These are phyloP conservation scores for Spatulosminthurus flaviceps DNA, from an alignment of 2,888 invertebrate species.

Conservation along the genomic window DNA sequence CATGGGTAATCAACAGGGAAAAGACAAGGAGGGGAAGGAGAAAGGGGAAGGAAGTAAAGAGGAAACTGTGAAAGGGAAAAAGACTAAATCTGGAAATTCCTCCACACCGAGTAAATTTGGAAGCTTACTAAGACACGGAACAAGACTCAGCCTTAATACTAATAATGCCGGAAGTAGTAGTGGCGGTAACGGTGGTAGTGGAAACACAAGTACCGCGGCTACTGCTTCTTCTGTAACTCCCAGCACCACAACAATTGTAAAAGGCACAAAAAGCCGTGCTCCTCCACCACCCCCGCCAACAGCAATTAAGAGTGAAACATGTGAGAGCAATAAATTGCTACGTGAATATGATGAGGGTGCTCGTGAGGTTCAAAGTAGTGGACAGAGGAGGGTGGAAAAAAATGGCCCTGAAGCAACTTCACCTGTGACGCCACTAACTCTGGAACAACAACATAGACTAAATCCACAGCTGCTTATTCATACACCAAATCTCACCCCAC, in stretches of 20 bases:
- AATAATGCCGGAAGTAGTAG: neutral
- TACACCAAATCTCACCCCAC: neutral
- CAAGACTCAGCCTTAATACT: slow-evolving; percentile 12
- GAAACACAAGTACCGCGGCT: neutral
- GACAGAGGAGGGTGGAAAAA: slow-evolving; percentile 34
- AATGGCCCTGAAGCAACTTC: slow-evolving; percentile 29
- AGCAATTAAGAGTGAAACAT: neutral
- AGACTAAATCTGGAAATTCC: slow-evolving; percentile 23
- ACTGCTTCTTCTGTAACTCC: neutral
- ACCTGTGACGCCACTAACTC: slow-evolving; percentile 35
- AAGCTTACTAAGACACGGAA: slow-evolving; percentile 37
- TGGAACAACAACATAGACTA: slow-evolving; percentile 35
- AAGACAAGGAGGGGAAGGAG: slow-evolving; percentile 47
- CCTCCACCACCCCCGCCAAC: slow-evolving; percentile 49
- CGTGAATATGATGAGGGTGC: slow-evolving; percentile 1
- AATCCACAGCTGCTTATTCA: neutral
- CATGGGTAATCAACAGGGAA: slow-evolving; percentile 60
- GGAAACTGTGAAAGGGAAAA: slow-evolving; percentile 37
- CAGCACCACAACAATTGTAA: slow-evolving; percentile 29
- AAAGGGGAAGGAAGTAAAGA: slow-evolving; percentile 18
- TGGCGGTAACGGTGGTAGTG: neutral
- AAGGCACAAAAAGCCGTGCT: slow-evolving; percentile 46
- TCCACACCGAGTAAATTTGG: slow-evolving; percentile 41
- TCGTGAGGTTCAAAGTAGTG: neutral
- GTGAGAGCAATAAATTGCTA: slow-evolving; percentile 8